Evolutionary conservation across 2,888 invertebrate genomes (phyloP).

Genomic region (Cheilosia pagana): DNA sequence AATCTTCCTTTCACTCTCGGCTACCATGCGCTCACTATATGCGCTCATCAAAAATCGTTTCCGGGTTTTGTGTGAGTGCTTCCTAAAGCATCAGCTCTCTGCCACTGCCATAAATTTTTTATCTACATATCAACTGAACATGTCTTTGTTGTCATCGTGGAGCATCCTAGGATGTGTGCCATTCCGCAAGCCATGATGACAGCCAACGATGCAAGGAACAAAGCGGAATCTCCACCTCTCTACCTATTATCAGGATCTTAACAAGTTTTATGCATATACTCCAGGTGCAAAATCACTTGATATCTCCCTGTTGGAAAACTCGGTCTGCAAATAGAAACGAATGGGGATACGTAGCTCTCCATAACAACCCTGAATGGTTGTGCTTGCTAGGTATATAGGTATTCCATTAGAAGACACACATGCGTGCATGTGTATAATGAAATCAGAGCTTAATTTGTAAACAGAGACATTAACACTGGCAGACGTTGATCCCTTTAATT

Average conservation of each 20-base stretch:
- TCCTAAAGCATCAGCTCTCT: background rate
- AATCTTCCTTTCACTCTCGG: background rate
- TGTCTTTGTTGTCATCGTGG: slow-evolving; percentile 16
- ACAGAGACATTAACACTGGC: slow-evolving; percentile 44
- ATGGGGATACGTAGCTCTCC: background rate
- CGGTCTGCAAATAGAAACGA: background rate
- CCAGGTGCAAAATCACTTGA: slow-evolving; percentile 44
- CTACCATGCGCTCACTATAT: no score
- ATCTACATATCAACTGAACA: background rate
- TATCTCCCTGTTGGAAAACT: slow-evolving; percentile 3
- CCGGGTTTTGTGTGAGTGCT: slow-evolving; percentile 3
- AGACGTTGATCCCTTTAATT: slow-evolving; percentile 56
- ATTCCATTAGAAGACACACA: slow-evolving; percentile 24
- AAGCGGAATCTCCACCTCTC: slow-evolving; percentile 28
- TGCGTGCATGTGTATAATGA: slow-evolving; percentile 45
- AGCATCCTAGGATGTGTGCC: slow-evolving; percentile 3
- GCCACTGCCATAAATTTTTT: no score
- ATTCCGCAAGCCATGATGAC: slow-evolving; percentile 6
- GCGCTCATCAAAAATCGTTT: slow-evolving; percentile 25
- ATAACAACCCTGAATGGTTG: background rate
- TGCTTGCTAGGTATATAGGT: slow-evolving; percentile 8
- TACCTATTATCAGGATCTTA: slow-evolving; percentile 35
- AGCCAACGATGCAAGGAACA: slow-evolving; percentile 9
- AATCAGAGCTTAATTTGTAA: slow-evolving; percentile 59
- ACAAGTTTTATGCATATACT: slow-evolving; percentile 32